Base-by-base conservation (phyloP, 1,140 invertebrate genomes). In the Heliconius nattereri region DNA sequence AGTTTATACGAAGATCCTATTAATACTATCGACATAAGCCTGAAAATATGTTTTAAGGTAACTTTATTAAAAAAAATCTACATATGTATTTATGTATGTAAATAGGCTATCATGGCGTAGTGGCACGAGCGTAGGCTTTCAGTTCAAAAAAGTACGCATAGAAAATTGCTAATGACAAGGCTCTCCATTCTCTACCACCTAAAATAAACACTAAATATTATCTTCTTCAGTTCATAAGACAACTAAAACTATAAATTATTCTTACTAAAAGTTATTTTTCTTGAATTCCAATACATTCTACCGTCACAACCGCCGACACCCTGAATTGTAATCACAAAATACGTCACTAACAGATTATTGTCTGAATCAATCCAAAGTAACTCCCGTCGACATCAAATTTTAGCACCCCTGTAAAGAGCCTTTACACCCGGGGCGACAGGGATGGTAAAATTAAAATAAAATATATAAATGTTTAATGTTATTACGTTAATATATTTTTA, bases 311-410 rank as follows among this genome's bases (percentile, higher is more conserved):
- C n/a, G 29, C 57, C 8, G 9, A 13, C 57, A 57, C 54, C 1
- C 60, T 66, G 26, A 19, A 72, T 20, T 72, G 29, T 72, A 40
- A 72, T 72, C 35, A 37, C n/a, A 37, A 72, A 72, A 37, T 19
- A 71, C 78, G 52, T 81, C 77, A 79, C 78, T 76, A 74, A 81
- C 79, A 85, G 78, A 81, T 85, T 82, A 85, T 82, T 72, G 70
- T 72, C 76, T 76, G 73, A 80, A 70, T 83, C 76, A 80, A 81
- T 80, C 75, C 75, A 57, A 80, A 81, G 66, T 84, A 72, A 78
- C 79, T 78, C 57, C 57, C 37, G 66, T n/a, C 71, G 75, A 82
- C 82, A 89, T 89, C 86, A 86, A 89, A 86, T 87, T 87, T 86
- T 84, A 89, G 82, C 75, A 76, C 54, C 72, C 45, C 70, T 66